Evolutionary conservation across 1,140 invertebrate species (phyloP), one percentile per base, ranked within the genome.

Genomic region (Monochamus saltuarius): DNA sequence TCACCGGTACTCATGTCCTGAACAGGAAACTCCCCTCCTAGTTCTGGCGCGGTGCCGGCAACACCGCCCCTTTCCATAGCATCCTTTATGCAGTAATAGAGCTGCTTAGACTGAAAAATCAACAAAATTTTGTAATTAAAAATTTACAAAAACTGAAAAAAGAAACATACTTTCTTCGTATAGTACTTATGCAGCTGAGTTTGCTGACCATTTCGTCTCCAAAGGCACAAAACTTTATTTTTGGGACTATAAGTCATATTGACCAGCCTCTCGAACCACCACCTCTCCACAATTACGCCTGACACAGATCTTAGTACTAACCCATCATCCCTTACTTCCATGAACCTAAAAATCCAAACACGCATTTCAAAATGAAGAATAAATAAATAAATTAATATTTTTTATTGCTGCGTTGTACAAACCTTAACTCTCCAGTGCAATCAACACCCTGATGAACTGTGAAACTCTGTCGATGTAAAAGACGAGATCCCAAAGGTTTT

Each of bases 171-270:
- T 87, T 99, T 99, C 78, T 96, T 94, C 0, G 97, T 98, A 75
- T 99, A 98, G 80, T 99, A 99, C 82, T 99, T 98, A 78, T 98
- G 94, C 52, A 99, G 84, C 72, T 98, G 91, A 0, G 92, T 95
- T 74, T 94, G 90, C 9, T 91, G 92, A 2, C 91, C 92, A 70
- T 90, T 92, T 65, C 89, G 84, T 58, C 91, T 86, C 95, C 97
- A 99, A 42, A 99, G 83, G 80, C 97, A 99, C 46, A 99, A 81
- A 11, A 99, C 91, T 78, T 94, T 92, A 70, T 92, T 99, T 80
- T 98, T 99, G 0, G 97, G 98, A 69, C 95, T 97, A 77, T 97
- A 99, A 0, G 97, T 99, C 95, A 99, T 99, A 74, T 99, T 99
- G 9, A 99, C 95, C 17, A 99, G 82, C 52, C 96, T 83, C 75